A percentile compares a stretch with the other conserved stretches of the same genome.
Evolutionary conservation across 1,140 invertebrate species (phyloP).

Genomic region (Drosophila equinoxialis): DNA sequence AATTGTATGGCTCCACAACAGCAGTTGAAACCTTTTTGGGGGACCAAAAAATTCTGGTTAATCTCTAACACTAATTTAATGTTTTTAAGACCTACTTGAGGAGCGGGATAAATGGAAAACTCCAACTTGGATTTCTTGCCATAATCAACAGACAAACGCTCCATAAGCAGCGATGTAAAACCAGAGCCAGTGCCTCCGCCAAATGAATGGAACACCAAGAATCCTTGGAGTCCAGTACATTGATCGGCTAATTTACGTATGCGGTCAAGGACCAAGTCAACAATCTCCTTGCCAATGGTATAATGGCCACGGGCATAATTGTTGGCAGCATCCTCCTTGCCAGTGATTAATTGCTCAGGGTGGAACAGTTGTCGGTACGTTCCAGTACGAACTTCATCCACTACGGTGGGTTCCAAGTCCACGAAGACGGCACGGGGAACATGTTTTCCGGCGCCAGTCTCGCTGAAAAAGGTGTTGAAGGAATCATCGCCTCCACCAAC

Average conservation of each 20-base stretch:
- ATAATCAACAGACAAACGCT: constrained; percentile 93
- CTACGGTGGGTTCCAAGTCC: constrained; percentile 94
- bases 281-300: constrained; percentile 95
- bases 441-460: constrained; percentile 94
- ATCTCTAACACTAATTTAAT: not conserved
- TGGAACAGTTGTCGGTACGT: constrained; percentile 94
- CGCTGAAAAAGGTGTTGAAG: constrained; percentile 94
- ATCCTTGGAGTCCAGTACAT: constrained; percentile 94
- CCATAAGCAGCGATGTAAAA: constrained; percentile 94
- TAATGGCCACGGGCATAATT: constrained; percentile 96
- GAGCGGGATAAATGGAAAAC: constrained; percentile 95
- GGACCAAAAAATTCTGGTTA: not conserved
- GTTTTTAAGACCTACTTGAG: constrained; percentile 84
- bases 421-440: constrained; percentile 94
- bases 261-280: constrained; percentile 91
- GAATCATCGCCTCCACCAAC: constrained; percentile 89
- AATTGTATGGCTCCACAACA: constrained; percentile 96
- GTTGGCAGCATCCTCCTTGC: constrained; percentile 95
- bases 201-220: constrained; percentile 95
- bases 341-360: constrained; percentile 92
- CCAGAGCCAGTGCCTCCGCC: constrained; percentile 95
- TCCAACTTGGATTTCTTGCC: constrained; percentile 95
- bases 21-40: constrained; percentile 88
- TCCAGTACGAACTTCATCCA: constrained; percentile 93
- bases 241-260: constrained; percentile 93